Evolutionary conservation across 2,888 invertebrate species (phyloP).

Genomic region (Yponomeuta plumbellus): DNA sequence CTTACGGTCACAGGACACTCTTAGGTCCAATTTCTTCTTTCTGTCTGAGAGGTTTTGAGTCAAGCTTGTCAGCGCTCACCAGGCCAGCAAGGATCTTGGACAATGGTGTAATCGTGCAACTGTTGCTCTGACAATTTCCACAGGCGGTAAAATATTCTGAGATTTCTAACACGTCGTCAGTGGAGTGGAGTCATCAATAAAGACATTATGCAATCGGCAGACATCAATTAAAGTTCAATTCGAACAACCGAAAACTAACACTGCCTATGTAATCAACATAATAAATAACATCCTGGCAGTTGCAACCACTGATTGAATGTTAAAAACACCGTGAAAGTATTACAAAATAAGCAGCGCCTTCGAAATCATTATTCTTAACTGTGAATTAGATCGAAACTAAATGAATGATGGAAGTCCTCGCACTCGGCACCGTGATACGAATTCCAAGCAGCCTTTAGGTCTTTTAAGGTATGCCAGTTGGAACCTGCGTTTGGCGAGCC

Average conservation of each 20-base stretch:
- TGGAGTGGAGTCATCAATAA: neutral
- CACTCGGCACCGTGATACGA: slow-evolving; percentile 49
- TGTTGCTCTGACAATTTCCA: neutral
- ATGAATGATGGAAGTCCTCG: slow-evolving; percentile 52
- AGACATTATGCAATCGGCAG: slow-evolving; percentile 16
- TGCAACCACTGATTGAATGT: neutral
- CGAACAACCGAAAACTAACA: neutral
- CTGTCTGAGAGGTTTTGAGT: too few relatives aligned
- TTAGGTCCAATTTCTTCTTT: too few relatives aligned
- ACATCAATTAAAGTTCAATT: neutral
- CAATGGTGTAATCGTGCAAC: neutral
- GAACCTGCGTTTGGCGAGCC: slow-evolving; percentile 45
- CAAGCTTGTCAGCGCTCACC: too few relatives aligned
- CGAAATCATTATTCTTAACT: neutral
- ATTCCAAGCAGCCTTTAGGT: slow-evolving; percentile 35
- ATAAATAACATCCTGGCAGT: neutral
- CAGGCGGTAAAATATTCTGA: neutral
- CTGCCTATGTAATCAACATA: neutral
- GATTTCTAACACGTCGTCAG: neutral
- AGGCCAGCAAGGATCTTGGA: too few relatives aligned
- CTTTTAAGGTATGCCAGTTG: slow-evolving; percentile 52
- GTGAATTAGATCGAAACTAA: slow-evolving; percentile 29
- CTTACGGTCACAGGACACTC: too few relatives aligned
- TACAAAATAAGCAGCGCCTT: neutral
- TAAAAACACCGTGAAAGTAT: neutral